Evolutionary conservation across 2,113 vertebrate genomes (phyloP).

Genomic region (Xyrauchen texanus): DNA sequence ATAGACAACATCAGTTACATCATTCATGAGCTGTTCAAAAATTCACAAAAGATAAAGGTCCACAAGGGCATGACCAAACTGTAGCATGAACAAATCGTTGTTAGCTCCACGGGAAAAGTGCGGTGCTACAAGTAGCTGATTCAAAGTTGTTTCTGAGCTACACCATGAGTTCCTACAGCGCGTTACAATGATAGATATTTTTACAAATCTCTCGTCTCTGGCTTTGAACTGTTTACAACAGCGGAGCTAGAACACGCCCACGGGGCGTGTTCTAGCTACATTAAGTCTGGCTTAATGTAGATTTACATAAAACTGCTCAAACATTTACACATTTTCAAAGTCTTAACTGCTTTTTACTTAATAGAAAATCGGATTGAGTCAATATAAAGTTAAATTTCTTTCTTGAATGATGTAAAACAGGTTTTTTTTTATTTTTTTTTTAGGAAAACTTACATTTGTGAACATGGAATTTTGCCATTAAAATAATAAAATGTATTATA

Average conservation of each 20-base stretch:
- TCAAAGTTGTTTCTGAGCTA: conserved; percentile 41
- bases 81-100: conserved; percentile 36
- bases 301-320: too few relatives aligned
- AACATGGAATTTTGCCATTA: too few relatives aligned
- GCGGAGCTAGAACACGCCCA: conserved; percentile 66
- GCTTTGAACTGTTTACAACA: conserved; percentile 70
- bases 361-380: too few relatives aligned
- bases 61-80: conserved; percentile 45
- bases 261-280: too few relatives aligned
- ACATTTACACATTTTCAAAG: too few relatives aligned
- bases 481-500: too few relatives aligned
- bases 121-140: background rate
- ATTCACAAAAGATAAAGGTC: conserved; percentile 43
- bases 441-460: too few relatives aligned
- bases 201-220: conserved; percentile 53
- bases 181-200: conserved; percentile 51
- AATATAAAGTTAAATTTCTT: too few relatives aligned
- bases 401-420: too few relatives aligned
- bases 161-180: conserved; percentile 41
- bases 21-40: conserved; percentile 12
- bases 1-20: conserved; percentile 8
- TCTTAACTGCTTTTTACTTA: too few relatives aligned
- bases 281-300: too few relatives aligned
- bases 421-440: too few relatives aligned
- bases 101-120: conserved; percentile 19